Conservation (phyloP, 2,888 invertebrate species). For the Salticus scenicus region DNA sequence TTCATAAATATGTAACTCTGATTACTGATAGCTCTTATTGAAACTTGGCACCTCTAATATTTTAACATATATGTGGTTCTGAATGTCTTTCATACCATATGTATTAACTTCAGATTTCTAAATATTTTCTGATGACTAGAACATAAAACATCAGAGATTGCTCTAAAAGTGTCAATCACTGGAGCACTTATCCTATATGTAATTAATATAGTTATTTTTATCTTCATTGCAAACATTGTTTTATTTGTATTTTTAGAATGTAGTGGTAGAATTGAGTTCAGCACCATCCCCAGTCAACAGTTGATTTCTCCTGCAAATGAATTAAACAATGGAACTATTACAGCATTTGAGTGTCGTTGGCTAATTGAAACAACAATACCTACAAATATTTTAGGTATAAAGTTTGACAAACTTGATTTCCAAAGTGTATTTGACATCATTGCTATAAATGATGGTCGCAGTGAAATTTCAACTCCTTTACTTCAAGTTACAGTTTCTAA, state of each 20-base stretch:
- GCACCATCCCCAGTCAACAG: background rate
- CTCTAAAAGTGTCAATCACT: too few species aligned
- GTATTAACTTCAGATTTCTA: background rate
- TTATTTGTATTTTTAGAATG: conserved; percentile 37
- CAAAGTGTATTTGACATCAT: conserved; percentile 33
- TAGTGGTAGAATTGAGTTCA: background rate
- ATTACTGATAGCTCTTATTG: too few species aligned
- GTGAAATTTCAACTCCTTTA: conserved; percentile 33
- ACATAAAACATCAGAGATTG: too few species aligned
- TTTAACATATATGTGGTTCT: too few species aligned
- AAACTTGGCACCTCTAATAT: too few species aligned
- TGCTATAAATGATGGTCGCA: conserved; percentile 49
- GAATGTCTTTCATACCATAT: background rate
- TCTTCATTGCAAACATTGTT: background rate
- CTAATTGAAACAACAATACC: background rate
- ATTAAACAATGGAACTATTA: conserved; percentile 32
- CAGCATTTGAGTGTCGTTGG: conserved; percentile 32
- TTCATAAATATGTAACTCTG: too few species aligned
- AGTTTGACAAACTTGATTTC: conserved; percentile 24
- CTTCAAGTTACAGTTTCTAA: conserved; percentile 52
- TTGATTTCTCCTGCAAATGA: conserved; percentile 15
- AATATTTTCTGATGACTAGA: background rate
- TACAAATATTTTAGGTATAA: conserved; percentile 6
- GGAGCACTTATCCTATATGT: background rate
- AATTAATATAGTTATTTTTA: background rate